Evolutionary conservation across 2,888 invertebrate genomes (phyloP).

Genomic region (Diaperis boleti): DNA sequence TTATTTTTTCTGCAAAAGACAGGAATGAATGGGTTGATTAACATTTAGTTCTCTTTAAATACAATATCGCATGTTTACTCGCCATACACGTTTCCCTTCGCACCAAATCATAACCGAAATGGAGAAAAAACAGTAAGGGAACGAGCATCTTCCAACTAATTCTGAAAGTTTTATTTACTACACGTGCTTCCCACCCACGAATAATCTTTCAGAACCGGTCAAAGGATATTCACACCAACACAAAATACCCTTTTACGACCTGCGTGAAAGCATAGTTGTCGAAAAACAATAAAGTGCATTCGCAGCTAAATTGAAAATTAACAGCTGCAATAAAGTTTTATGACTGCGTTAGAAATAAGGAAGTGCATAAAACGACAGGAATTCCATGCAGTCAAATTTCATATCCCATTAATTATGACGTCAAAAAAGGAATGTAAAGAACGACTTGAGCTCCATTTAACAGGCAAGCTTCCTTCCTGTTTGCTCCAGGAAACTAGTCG

Average conservation of each 20-base stretch:
- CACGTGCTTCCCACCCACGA: constrained; percentile 5
- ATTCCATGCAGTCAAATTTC: constrained; percentile 1
- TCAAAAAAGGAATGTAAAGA: constrained; percentile 11
- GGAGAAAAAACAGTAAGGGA: not conserved
- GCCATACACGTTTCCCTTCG: not conserved
- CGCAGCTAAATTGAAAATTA: constrained; percentile 5
- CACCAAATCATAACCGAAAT: not conserved
- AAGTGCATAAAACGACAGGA: not conserved
- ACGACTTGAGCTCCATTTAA: constrained; percentile 5
- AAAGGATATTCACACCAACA: not conserved
- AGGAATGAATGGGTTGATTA: not conserved
- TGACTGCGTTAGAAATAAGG: not conserved
- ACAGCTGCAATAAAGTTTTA: constrained; percentile 5
- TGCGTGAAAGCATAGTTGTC: not conserved
- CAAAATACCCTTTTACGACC: constrained; percentile 6
- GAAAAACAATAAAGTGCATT: not conserved
- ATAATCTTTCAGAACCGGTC: not conserved
- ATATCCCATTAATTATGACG: constrained; percentile 4
- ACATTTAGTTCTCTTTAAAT: not conserved
- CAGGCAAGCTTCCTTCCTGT: constrained; percentile 18
- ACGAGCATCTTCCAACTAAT: not conserved
- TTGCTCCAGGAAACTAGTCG: constrained; percentile 3
- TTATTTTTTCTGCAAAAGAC: not conserved
- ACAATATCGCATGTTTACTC: not conserved
- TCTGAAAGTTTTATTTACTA: not conserved